A percentile compares a stretch with the other conserved stretches of the same genome.
These are phyloP conservation scores for Drosophila bocqueti DNA, from an alignment of 1,140 invertebrate genomes.

Conservation along the genomic window DNA sequence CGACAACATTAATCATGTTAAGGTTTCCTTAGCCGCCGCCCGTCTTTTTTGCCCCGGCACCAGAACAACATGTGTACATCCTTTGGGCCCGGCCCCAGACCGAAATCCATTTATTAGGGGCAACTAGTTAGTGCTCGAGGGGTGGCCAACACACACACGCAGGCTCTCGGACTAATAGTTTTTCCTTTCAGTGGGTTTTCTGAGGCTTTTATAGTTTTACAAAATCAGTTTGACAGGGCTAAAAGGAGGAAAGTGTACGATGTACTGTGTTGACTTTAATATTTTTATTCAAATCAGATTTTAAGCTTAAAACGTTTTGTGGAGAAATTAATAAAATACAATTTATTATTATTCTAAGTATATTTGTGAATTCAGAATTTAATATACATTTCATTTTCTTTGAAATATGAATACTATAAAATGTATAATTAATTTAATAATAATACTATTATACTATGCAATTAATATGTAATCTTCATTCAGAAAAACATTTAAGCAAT, in stretches of 20 bases:
- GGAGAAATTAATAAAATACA: too few relatives aligned
- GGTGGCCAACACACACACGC: conserved; percentile 8
- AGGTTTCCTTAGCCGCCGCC: conserved; percentile 31
- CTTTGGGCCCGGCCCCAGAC: conserved; percentile 26
- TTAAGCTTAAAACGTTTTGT: neutral
- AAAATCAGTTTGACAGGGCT: neutral
- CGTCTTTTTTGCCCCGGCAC: conserved; percentile 7
- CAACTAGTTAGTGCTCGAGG: conserved; percentile 54
- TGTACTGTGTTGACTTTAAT: neutral
- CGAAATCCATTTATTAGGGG: conserved; percentile 67
- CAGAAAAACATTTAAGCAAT: too few relatives aligned
- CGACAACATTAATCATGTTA: conserved; percentile 71
- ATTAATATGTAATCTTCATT: neutral
- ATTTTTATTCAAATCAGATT: conserved; percentile 3
- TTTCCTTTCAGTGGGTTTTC: conserved; percentile 25
- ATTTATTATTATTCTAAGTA: neutral
- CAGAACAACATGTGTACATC: conserved; percentile 24
- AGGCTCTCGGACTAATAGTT: conserved; percentile 54
- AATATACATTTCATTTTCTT: neutral
- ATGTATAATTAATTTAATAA: neutral
- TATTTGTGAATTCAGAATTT: neutral
- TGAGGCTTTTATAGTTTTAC: conserved; percentile 17
- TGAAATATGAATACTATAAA: neutral
- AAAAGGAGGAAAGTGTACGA: conserved; percentile 2
- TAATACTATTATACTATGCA: too few relatives aligned